Percentiles rank a stretch among this genome's conserved stretches.
phyloP scores from a whole-genome alignment of 2,113 vertebrate species.

The Philantomba maxwellii region DNA sequence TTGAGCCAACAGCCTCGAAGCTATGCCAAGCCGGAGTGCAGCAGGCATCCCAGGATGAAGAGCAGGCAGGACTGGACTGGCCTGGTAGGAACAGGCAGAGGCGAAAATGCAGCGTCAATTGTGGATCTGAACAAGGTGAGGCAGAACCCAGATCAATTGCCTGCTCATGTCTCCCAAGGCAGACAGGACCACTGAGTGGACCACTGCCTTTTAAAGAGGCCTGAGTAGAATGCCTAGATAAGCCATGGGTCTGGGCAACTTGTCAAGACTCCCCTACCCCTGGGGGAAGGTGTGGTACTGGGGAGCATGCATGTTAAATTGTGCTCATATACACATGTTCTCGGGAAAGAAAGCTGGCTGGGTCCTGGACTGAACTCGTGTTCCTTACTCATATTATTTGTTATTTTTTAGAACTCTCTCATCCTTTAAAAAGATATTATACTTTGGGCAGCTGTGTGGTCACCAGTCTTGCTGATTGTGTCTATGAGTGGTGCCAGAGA shows the following conservation, averaged over 20 bases:
- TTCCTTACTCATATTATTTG: background rate
- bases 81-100: background rate
- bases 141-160: background rate
- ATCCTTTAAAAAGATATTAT: background rate
- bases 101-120: background rate
- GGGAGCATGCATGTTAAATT: background rate
- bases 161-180: background rate
- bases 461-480: background rate
- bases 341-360: background rate
- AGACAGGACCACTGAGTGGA: background rate
- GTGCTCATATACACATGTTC: rapidly evolving
- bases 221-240: background rate
- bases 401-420: background rate
- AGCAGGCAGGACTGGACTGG: slow-evolving; percentile 21
- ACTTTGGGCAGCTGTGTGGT: background rate
- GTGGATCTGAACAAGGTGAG: background rate
- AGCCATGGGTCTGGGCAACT: background rate
- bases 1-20: background rate
- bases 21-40: background rate
- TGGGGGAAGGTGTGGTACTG: background rate
- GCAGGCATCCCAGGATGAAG: background rate
- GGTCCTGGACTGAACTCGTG: background rate
- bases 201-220: background rate
- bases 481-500: background rate
- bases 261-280: background rate